A percentile compares a stretch with the other conserved stretches of the same genome.
phyloP scores from a whole-genome alignment of 2,113 vertebrate genomes.

The Brachirus orientalis region DNA sequence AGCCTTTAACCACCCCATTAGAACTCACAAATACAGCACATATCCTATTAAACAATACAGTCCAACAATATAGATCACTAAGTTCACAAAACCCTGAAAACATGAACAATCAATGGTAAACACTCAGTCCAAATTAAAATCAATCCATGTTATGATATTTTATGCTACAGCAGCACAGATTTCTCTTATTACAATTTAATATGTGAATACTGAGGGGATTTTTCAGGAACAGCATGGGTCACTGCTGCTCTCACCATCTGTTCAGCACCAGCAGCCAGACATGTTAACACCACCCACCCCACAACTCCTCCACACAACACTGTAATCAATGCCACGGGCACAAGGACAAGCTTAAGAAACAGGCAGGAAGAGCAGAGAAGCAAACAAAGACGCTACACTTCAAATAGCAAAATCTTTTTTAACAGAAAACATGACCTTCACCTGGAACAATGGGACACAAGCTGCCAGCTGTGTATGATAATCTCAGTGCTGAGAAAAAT shows the following conservation, averaged over 20 bases:
- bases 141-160: constrained; percentile 6
- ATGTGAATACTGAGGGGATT: constrained; percentile 27
- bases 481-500: background rate
- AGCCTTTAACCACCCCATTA: too few relatives aligned
- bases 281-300: constrained; percentile 13
- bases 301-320: constrained; percentile 23
- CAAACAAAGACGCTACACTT: background rate
- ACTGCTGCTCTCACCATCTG: constrained; percentile 59
- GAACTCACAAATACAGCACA: constrained; percentile 3
- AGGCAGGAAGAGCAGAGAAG: background rate
- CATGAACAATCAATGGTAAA: background rate
- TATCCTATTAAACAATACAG: background rate
- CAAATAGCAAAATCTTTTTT: constrained; percentile 19
- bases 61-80: background rate
- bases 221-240: constrained; percentile 17
- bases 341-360: constrained; percentile 20
- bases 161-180: background rate
- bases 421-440: constrained; percentile 32
- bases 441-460: constrained; percentile 7
- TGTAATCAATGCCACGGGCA: constrained; percentile 24
- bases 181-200: constrained; percentile 7
- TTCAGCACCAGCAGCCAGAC: constrained; percentile 42
- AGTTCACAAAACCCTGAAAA: background rate
- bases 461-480: constrained; percentile 16
- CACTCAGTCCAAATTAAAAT: constrained; percentile 14